Evolutionary conservation across 2,113 vertebrate species (phyloP).

Genomic region (Notarius quadriscutis): DNA sequence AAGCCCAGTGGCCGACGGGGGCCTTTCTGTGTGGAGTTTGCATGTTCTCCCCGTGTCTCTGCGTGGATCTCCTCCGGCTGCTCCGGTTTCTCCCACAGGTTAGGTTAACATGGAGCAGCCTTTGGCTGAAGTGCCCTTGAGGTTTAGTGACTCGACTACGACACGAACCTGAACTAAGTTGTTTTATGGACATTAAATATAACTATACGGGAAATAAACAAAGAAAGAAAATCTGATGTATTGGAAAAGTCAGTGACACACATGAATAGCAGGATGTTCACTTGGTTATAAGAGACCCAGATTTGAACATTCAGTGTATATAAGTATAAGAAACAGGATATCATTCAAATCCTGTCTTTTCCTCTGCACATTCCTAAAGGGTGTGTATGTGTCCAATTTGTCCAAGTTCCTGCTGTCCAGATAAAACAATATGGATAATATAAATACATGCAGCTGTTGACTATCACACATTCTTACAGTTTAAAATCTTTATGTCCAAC

Average conservation of each 20-base stretch:
- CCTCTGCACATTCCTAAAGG: constrained; percentile 29
- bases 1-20: too few species aligned
- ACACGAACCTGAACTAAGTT: neutral
- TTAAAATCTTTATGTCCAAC: constrained; percentile 4
- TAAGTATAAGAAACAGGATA: neutral
- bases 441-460: constrained; percentile 34
- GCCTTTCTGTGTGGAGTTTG: too few species aligned
- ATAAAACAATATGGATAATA: constrained; percentile 27
- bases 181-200: neutral
- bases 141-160: too few species aligned
- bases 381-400: neutral
- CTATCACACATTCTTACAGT: neutral
- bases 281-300: too few species aligned
- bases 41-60: too few species aligned
- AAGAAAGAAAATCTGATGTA: neutral
- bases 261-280: neutral
- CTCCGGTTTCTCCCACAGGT: too few species aligned
- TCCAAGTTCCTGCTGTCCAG: constrained; percentile 6
- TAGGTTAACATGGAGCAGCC: too few species aligned
- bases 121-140: too few species aligned
- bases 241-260: neutral
- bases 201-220: too few species aligned
- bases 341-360: constrained; percentile 6
- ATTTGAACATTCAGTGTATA: neutral
- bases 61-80: too few species aligned